These are phyloP conservation scores for Drosophila antonietae DNA, from an alignment of 2,888 invertebrate genomes.

Conservation along the genomic window DNA sequence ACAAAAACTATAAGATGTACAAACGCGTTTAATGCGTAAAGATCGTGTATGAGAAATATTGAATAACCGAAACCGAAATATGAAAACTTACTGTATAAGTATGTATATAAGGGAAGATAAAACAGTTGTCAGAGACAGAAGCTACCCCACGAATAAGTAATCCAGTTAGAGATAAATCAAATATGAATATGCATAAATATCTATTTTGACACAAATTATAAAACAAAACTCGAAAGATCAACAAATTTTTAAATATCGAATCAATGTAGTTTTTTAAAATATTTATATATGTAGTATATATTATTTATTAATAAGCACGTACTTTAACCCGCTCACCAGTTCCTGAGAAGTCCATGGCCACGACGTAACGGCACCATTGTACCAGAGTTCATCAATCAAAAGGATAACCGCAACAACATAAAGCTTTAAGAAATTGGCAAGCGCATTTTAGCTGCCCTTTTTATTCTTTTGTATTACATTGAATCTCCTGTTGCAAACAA, in stretches of 20 bases:
- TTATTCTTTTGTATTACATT: slow-evolving; percentile 56
- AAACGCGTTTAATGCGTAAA: slow-evolving; percentile 32
- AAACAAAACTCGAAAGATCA: slow-evolving; percentile 8
- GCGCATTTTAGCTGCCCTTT: slow-evolving; percentile 37
- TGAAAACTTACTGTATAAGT: slow-evolving; percentile 29
- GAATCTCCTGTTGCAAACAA: slow-evolving; percentile 54
- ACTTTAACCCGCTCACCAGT: slow-evolving; percentile 61
- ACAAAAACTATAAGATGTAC: slow-evolving; percentile 25
- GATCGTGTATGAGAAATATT: slow-evolving; percentile 28
- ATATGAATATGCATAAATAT: slow-evolving; percentile 31
- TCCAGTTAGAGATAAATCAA: slow-evolving; percentile 33
- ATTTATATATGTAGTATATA: slow-evolving; percentile 33
- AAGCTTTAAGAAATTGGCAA: slow-evolving; percentile 64
- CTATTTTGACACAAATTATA: slow-evolving; percentile 41
- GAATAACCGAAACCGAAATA: slow-evolving; percentile 9
- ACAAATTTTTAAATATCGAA: slow-evolving; percentile 45
- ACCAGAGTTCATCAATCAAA: slow-evolving; percentile 42
- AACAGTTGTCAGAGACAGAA: slow-evolving; percentile 26
- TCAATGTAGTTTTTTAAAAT: slow-evolving; percentile 54
- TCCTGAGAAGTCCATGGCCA: slow-evolving; percentile 56
- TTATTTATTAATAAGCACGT: slow-evolving; percentile 44
- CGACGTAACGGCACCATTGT: slow-evolving; percentile 33
- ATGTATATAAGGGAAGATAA: slow-evolving; percentile 33
- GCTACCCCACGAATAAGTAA: slow-evolving; percentile 37
- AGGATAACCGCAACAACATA: slow-evolving; percentile 35